Evolutionary conservation across 2,113 vertebrate species (phyloP).

Genomic region (Glareola pratincola): DNA sequence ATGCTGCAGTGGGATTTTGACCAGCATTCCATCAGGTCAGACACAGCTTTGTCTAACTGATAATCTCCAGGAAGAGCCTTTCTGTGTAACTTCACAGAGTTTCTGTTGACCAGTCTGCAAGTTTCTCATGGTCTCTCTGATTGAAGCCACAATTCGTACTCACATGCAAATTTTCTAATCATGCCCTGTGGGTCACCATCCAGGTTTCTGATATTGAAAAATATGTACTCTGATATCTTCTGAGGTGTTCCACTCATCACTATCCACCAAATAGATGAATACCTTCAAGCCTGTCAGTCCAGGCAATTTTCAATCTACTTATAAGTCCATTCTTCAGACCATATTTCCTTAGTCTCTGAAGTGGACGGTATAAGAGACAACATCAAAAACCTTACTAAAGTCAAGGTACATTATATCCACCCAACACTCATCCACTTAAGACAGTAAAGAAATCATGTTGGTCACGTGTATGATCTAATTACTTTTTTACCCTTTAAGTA

Average conservation of each 20-base stretch:
- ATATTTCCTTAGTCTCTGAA: background rate
- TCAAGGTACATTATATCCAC: background rate
- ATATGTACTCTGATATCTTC: background rate
- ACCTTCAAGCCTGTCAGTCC: background rate
- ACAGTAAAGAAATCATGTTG: background rate
- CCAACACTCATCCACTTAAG: background rate
- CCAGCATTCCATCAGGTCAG: background rate
- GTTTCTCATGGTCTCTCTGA: background rate
- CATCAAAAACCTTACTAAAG: background rate
- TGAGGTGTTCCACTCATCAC: background rate
- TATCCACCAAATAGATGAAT: background rate
- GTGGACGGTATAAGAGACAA: background rate
- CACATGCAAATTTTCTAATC: background rate
- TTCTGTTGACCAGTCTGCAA: background rate
- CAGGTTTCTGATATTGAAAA: background rate
- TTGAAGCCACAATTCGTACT: background rate
- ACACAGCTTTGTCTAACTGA: background rate
- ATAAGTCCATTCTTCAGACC: background rate
- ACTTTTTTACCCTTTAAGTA: background rate
- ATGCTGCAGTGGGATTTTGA: background rate
- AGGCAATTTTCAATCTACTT: background rate
- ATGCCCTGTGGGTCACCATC: no score
- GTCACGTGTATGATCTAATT: background rate
- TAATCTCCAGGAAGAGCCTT: background rate
- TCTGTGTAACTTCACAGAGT: background rate